Percentiles rank a stretch among this genome's conserved stretches.
phyloP scores from a whole-genome alignment of 2,113 vertebrate genomes.

The Grantiella picta region DNA sequence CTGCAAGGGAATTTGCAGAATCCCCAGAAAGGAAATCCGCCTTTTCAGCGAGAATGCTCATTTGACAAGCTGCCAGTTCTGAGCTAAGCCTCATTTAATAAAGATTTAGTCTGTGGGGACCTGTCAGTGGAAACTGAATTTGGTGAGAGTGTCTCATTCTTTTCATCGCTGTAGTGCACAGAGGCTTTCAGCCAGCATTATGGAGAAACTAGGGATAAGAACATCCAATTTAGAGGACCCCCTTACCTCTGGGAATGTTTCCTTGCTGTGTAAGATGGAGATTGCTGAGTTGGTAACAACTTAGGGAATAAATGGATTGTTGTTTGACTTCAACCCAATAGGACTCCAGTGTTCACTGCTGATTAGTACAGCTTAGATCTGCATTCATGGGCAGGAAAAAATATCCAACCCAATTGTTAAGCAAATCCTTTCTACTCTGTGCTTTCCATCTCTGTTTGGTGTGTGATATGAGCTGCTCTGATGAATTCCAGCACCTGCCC shows the following conservation, averaged over 20 bases:
- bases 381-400: neutral
- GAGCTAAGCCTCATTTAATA: conserved; percentile 71
- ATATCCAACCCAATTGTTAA: neutral
- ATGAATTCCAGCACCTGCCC: neutral
- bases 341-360: conserved; percentile 1
- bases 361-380: conserved; percentile 37
- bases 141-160: conserved; percentile 54
- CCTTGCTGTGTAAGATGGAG: conserved; percentile 8
- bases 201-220: conserved; percentile 28
- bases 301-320: neutral
- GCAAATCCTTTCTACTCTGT: neutral
- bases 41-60: conserved; percentile 58
- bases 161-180: conserved; percentile 11
- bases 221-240: conserved; percentile 2
- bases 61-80: conserved; percentile 70
- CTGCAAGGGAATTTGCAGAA: conserved; percentile 51
- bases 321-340: conserved; percentile 36
- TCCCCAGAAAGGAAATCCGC: conserved; percentile 54
- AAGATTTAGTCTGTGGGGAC: conserved; percentile 65
- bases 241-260: neutral
- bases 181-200: conserved; percentile 37
- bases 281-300: conserved; percentile 51
- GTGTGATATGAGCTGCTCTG: neutral
- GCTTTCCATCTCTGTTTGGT: neutral
- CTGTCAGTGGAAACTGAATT: conserved; percentile 62